Conservation (phyloP, 2,113 vertebrate species). For the Lates calcarifer region DNA sequence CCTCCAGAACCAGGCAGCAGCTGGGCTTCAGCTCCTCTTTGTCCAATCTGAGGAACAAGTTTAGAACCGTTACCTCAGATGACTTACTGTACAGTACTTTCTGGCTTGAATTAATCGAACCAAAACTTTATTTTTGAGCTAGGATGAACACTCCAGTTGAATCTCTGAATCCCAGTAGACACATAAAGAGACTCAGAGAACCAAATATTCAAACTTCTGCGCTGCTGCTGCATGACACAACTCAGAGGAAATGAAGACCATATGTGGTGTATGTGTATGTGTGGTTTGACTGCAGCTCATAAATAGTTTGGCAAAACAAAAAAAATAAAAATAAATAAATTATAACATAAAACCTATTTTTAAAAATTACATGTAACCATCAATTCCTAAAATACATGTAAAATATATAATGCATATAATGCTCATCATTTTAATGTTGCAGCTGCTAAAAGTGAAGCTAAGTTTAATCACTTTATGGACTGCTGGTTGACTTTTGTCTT, state of each 20-base stretch:
- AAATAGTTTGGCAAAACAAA: not conserved
- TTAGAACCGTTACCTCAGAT: not conserved
- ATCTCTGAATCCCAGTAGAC: not conserved
- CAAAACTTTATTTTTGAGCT: not conserved
- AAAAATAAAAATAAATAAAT: not conserved
- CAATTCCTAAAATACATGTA: too few relatives aligned
- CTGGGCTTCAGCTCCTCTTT: slow-evolving; percentile 80
- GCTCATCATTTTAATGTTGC: too few relatives aligned
- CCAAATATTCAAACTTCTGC: not conserved
- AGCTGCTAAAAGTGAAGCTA: too few relatives aligned
- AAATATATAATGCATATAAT: too few relatives aligned
- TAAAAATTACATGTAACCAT: too few relatives aligned
- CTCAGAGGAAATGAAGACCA: slow-evolving; percentile 10
- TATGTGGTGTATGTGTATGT: not conserved
- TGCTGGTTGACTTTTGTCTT: too few relatives aligned
- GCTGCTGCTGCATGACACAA: slow-evolving; percentile 5
- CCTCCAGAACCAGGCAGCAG: slow-evolving; percentile 84
- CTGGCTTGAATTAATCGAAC: not conserved
- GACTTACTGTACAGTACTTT: not conserved
- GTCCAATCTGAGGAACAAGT: slow-evolving; percentile 71
- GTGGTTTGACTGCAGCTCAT: not conserved
- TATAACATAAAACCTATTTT: not conserved
- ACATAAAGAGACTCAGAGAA: not conserved
- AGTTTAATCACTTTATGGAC: too few relatives aligned
- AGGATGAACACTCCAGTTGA: not conserved